Base-by-base conservation (phyloP, 1,140 invertebrate species). In the Cydia amplana region DNA sequence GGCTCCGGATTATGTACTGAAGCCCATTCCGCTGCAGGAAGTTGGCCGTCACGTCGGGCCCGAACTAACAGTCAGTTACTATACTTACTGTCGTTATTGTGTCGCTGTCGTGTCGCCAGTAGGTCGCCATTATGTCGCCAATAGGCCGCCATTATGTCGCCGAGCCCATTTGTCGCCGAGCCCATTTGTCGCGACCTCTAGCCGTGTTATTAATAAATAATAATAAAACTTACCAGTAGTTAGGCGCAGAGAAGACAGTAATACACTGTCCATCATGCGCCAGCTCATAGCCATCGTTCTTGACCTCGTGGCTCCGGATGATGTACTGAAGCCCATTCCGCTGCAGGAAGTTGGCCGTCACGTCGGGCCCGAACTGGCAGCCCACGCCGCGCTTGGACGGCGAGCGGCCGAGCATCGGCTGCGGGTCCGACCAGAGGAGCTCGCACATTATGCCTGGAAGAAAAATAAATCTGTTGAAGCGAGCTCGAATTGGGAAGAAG, bases 301-400 rank as follows among this genome's bases (percentile, higher is more conserved):
- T 99, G 4, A 99, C 99, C 93, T 99, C 99, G 91, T 99, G 99
- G 93, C 98, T 99, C 78, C 99, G 94, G 73, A 99, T 96, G 76
- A 99, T 94, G 87, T 99, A 99, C 83, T 99, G 97, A 20, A 99
- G 94, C 28, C 96, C 96, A 93, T 99, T 99, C 14, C 94, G 87
- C 75, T 95, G 91, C 25, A 98, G 94, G 93, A 99, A 99, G 75
- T 94, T 94, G 78, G 96, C 93, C 0, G 99, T 99, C 1, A 99
- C 96, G 92, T 99, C 98, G 0, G 99, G 99, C 7, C 99, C 99
- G 94, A 99, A 99, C 92, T 99, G 99, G 82, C 98, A 96, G 23
- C 99, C 99, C 5, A 99, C 98, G 2, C 99, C 99, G 77, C 99
- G 95, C 93, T 99, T 99, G 79, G 98, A 99, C 0, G 98, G 97